These are phyloP conservation scores for Thalpophila matura DNA, from an alignment of 2,888 invertebrate species.

Conservation along the genomic window DNA sequence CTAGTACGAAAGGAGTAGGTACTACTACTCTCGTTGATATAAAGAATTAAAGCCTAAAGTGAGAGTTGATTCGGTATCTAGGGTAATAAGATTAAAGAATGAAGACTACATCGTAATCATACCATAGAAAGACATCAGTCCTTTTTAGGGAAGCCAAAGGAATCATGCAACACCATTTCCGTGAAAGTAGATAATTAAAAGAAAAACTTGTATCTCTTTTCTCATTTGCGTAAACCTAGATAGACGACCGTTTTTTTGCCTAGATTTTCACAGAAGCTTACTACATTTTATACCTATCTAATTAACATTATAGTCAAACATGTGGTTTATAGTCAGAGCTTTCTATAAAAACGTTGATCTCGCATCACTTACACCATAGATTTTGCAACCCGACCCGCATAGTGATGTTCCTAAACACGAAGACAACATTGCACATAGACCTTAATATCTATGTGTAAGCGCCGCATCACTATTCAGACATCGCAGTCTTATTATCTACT, in stretches of 20 bases:
- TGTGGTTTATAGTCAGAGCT: not conserved
- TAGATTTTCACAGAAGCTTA: not conserved
- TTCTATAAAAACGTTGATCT: constrained; percentile 4
- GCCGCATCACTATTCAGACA: constrained; percentile 44
- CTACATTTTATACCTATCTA: not conserved
- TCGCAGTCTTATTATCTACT: constrained; percentile 41
- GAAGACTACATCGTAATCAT: constrained; percentile 20
- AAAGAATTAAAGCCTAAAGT: not conserved
- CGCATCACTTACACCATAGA: constrained; percentile 51
- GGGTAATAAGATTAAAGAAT: constrained; percentile 30
- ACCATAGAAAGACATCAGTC: constrained; percentile 25
- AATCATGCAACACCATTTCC: constrained; percentile 34
- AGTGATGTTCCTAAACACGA: constrained; percentile 66
- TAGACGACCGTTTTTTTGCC: constrained; percentile 9
- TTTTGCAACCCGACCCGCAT: constrained; percentile 70
- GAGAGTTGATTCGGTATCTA: constrained; percentile 14
- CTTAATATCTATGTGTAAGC: constrained; percentile 52
- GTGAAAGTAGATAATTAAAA: constrained; percentile 42
- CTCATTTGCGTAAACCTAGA: constrained; percentile 16
- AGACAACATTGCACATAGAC: constrained; percentile 51
- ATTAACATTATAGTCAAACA: not conserved
- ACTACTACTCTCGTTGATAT: too few species aligned
- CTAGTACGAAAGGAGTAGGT: too few species aligned
- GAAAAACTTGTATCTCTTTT: constrained; percentile 4
- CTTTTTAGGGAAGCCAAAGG: constrained; percentile 13